Base-by-base conservation (phyloP, 2,888 invertebrate genomes). In the Trichacis sp. region DNA sequence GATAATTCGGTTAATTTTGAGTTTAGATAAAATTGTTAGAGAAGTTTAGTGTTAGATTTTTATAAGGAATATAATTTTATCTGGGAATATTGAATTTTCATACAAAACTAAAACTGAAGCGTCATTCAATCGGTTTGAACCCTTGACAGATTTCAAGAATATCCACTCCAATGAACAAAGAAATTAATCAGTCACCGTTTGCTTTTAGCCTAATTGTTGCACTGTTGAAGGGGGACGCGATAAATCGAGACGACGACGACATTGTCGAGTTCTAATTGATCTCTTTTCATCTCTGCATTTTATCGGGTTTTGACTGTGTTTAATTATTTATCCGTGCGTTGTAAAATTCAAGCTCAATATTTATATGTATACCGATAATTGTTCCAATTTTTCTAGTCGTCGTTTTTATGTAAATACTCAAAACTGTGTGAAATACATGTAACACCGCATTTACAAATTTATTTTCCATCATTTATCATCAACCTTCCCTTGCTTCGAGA, bases 221-320 rank as follows among this genome's bases (percentile, higher is more conserved):
- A 1, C 84, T 95, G 63, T 84, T 95, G 33, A 92, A 93, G 85
- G 93, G 92, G 15, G 92, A 94, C 85, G 94, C 94, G 5, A 87
- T 93, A 51, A 88, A 88, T 69, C 87, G 90, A 71, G 87, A 88
- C 57, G 89, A 89, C 69, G 91, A 92, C 66, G 91, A 90, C 73
- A 85, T 91, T 66, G 88, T 90, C 12, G 89, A 89, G 78, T 88
- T 90, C 75, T 90, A 48, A 9, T 33, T n/a, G 15, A 1, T 24
- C 29, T 12, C 20, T 14, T 11, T 17, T 11, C 15, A 6, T 50
- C n/a, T 42, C 46, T 48, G 30, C 18, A 54, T 52, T 53, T 45
- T 60, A 55, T 15, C 48, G 52, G 48, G 42, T 15, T 42, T 45
- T 8, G 12, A 18, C 9, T 33, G 47, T n/a, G 12, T 18, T 2